Conservation (phyloP, 2,888 invertebrate species). For the Mesorhabditis sp. region DNA sequence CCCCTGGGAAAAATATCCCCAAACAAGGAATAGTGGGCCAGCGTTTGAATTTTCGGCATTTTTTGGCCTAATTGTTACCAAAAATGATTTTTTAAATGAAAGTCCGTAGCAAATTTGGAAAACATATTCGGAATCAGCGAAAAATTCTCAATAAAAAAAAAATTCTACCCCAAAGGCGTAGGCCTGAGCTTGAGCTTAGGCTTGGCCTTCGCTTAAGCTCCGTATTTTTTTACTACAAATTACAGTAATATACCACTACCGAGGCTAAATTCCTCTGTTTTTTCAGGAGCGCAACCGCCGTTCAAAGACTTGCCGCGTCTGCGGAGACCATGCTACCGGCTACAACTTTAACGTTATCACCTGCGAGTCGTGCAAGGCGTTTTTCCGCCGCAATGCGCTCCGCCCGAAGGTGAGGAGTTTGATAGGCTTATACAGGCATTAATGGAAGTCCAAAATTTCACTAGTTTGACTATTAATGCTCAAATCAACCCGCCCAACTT, state of each 20-base stretch:
- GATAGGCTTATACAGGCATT: neutral
- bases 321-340: slow-evolving; percentile 55
- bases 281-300: slow-evolving; percentile 38
- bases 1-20: no score
- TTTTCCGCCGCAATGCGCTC: slow-evolving; percentile 87
- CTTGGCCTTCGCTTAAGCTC: no score
- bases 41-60: no score
- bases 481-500: no score
- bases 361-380: slow-evolving; percentile 88
- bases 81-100: no score
- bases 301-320: slow-evolving; percentile 53
- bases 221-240: no score
- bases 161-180: neutral
- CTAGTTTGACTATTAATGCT: neutral
- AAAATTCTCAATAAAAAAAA: slow-evolving; percentile 3
- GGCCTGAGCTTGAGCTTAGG: no score
- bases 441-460: neutral
- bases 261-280: neutral
- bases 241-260: no score
- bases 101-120: no score
- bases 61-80: no score
- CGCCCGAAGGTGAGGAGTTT: slow-evolving; percentile 71
- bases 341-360: slow-evolving; percentile 56
- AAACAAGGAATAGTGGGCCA: no score
- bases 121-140: no score